Percentiles rank a stretch among this genome's conserved stretches.
phyloP scores from a whole-genome alignment of 2,113 vertebrate species.

The Syngnathus scovelli region DNA sequence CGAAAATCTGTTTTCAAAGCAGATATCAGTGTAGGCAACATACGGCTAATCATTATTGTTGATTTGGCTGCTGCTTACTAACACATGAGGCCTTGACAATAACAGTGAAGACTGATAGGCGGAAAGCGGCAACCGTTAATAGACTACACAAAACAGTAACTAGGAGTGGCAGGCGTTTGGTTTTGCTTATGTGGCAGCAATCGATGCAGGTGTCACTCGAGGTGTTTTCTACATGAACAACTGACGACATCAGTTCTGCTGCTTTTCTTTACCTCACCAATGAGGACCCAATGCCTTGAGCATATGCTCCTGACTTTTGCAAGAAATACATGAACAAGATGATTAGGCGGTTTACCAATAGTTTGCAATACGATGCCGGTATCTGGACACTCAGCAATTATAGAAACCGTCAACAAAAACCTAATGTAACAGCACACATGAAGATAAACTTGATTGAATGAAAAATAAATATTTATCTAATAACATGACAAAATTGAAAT shows the following conservation, averaged over 20 bases:
- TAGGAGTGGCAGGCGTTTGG: conserved; percentile 11
- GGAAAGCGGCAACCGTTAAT: conserved; percentile 1
- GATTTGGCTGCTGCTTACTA: conserved; percentile 20
- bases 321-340: too few relatives aligned
- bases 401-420: not conserved
- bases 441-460: too few relatives aligned
- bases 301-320: not conserved
- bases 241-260: not conserved
- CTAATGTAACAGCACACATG: too few relatives aligned
- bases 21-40: conserved; percentile 26
- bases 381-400: not conserved
- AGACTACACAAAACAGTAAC: conserved; percentile 4
- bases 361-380: not conserved
- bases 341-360: not conserved
- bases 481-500: not conserved
- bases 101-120: conserved; percentile 5
- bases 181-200: conserved; percentile 13
- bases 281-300: not conserved
- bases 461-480: not conserved
- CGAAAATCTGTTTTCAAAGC: conserved; percentile 26
- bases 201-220: conserved; percentile 29
- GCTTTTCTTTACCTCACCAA: not conserved
- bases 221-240: conserved; percentile 32
- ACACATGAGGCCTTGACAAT: not conserved
- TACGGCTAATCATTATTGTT: conserved; percentile 17